Conservation (phyloP, 2,888 invertebrate genomes). For the Lissonota sp. region DNA sequence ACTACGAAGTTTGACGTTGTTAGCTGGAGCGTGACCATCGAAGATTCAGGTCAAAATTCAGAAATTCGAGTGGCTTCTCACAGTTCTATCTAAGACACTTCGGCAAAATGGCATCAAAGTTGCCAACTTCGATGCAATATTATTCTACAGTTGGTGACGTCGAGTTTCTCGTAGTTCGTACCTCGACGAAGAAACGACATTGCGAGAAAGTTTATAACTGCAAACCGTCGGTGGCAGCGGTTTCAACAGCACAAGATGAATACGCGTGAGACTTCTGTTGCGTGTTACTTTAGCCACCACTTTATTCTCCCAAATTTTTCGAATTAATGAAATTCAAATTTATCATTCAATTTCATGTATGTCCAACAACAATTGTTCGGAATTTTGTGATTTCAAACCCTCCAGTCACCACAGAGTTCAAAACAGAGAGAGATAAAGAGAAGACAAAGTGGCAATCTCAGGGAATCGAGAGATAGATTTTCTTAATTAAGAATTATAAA, state of each 20-base stretch:
- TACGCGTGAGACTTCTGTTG: no score
- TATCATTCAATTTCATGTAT: no score
- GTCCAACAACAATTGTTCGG: no score
- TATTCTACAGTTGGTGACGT: conserved; percentile 29
- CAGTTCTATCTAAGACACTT: conserved; percentile 10
- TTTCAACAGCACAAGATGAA: conserved; percentile 15
- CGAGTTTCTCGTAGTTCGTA: conserved; percentile 36
- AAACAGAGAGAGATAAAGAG: no score
- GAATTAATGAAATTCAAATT: no score
- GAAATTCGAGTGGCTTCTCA: conserved; percentile 10
- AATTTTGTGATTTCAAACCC: no score
- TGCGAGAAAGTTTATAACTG: conserved; percentile 47
- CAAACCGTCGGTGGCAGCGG: conserved; percentile 10
- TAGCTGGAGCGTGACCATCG: conserved; percentile 1
- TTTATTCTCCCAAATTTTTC: no score
- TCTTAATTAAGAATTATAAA: no score
- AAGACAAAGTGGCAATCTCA: no score
- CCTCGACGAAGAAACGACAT: conserved; percentile 45
- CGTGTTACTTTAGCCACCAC: no score
- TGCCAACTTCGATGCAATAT: conserved; percentile 20
- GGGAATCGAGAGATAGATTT: no score
- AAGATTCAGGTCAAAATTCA: conserved; percentile 3
- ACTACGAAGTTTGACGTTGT: not conserved
- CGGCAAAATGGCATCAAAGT: conserved; percentile 26
- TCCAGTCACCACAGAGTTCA: no score